Conservation (phyloP, 2,888 invertebrate species). For the Leptinotarsa juncta region DNA sequence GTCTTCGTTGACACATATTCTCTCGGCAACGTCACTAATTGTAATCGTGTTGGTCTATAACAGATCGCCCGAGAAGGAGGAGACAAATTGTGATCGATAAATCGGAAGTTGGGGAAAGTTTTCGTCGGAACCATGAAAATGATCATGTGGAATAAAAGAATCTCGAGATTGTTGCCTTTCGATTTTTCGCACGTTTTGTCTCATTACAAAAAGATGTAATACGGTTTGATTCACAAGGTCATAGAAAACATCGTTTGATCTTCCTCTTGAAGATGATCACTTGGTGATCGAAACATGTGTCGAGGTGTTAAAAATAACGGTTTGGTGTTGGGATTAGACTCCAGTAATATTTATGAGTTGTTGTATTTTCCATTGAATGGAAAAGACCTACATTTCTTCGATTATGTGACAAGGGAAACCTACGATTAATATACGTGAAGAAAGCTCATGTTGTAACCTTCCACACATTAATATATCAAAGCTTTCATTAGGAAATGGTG, state of each 20-base stretch:
- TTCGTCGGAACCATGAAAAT: background rate
- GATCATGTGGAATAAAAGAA: slow-evolving; percentile 7
- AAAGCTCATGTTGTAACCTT: too few relatives aligned
- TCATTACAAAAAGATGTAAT: background rate
- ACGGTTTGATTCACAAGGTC: background rate
- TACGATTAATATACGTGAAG: too few relatives aligned
- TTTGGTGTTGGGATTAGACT: too few relatives aligned
- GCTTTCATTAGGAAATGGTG: too few relatives aligned
- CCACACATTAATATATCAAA: too few relatives aligned
- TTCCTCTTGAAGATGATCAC: too few relatives aligned
- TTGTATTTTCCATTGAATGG: too few relatives aligned
- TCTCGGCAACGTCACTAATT: slow-evolving; percentile 54
- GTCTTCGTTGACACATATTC: slow-evolving; percentile 57
- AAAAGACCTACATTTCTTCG: too few relatives aligned
- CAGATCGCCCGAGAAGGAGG: slow-evolving; percentile 25
- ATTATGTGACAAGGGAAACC: too few relatives aligned
- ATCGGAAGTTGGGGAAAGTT: slow-evolving; percentile 23
- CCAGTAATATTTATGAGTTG: too few relatives aligned
- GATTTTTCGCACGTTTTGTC: slow-evolving; percentile 6
- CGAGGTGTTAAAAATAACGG: too few relatives aligned
- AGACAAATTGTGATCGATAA: slow-evolving; percentile 30
- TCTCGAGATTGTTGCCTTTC: background rate
- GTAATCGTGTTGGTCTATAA: slow-evolving; percentile 48
- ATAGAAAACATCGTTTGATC: background rate
- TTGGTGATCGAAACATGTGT: too few relatives aligned